phyloP scores from a whole-genome alignment of 2,888 invertebrate species.

The Dermolepida albohirtum region DNA sequence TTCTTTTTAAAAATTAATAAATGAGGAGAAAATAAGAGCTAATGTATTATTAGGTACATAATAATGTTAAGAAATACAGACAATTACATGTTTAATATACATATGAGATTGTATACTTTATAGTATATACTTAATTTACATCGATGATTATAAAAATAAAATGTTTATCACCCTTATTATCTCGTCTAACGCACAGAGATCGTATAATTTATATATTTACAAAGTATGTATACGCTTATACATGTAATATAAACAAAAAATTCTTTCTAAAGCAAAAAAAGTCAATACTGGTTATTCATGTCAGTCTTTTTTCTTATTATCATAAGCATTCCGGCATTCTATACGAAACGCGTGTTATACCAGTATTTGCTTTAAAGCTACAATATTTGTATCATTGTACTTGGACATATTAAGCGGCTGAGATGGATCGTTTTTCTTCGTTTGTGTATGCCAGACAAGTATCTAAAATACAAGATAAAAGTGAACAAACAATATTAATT shows the following conservation, averaged over 20 bases:
- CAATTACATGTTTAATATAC: not conserved
- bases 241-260: not conserved
- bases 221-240: not conserved
- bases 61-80: too few species aligned
- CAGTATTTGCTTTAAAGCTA: constrained; percentile 69
- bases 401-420: constrained; percentile 68
- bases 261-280: not conserved
- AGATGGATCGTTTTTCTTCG: constrained; percentile 75
- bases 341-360: constrained; percentile 61
- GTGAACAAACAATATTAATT: too few species aligned
- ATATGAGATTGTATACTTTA: not conserved
- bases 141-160: constrained; percentile 25
- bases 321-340: not conserved
- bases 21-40: too few species aligned
- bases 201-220: constrained; percentile 17
- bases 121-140: not conserved
- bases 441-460: constrained; percentile 81
- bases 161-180: constrained; percentile 18
- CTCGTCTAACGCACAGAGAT: constrained; percentile 7
- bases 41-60: too few species aligned
- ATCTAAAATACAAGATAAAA: constrained; percentile 64
- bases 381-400: constrained; percentile 73
- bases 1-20: too few species aligned
- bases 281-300: constrained; percentile 32
- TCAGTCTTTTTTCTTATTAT: constrained; percentile 29